These are phyloP conservation scores for Podarcis cretensis DNA, from an alignment of 2,113 vertebrate species.

Conservation along the genomic window DNA sequence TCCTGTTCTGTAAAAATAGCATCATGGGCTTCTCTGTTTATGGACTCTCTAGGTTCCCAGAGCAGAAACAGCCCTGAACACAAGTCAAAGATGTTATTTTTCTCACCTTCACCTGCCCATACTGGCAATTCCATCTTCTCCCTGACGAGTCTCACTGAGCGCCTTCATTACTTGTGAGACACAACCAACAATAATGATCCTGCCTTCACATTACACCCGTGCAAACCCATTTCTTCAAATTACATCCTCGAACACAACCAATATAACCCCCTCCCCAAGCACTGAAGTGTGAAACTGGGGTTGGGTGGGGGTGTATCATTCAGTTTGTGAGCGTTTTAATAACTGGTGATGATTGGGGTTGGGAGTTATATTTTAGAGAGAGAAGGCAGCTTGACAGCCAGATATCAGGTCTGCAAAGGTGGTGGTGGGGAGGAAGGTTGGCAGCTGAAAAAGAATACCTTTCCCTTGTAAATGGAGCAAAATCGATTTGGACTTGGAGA, in stretches of 20 bases:
- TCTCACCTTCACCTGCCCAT: neutral
- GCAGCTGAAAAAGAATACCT: constrained; percentile 32
- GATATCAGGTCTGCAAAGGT: neutral
- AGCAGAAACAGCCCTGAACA: neutral
- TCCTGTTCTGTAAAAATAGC: neutral
- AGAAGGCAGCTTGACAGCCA: neutral
- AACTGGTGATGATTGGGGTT: neutral
- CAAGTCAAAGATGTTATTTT: neutral
- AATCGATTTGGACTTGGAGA: constrained; percentile 2
- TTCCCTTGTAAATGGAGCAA: constrained; percentile 41
- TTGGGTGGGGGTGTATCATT: neutral
- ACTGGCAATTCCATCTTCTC: neutral
- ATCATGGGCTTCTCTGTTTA: neutral
- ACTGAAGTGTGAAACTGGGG: no score
- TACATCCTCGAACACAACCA: neutral
- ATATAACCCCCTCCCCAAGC: accelerated
- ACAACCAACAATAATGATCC: neutral
- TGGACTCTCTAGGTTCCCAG: neutral
- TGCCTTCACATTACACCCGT: neutral
- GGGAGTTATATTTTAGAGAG: neutral
- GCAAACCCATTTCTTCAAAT: neutral
- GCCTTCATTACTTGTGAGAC: neutral
- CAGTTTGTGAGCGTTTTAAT: neutral
- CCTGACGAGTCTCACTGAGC: neutral
- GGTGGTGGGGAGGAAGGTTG: constrained; percentile 1